phyloP scores from a whole-genome alignment of 2,888 invertebrate species.

The Drosophila flavopinicola region DNA sequence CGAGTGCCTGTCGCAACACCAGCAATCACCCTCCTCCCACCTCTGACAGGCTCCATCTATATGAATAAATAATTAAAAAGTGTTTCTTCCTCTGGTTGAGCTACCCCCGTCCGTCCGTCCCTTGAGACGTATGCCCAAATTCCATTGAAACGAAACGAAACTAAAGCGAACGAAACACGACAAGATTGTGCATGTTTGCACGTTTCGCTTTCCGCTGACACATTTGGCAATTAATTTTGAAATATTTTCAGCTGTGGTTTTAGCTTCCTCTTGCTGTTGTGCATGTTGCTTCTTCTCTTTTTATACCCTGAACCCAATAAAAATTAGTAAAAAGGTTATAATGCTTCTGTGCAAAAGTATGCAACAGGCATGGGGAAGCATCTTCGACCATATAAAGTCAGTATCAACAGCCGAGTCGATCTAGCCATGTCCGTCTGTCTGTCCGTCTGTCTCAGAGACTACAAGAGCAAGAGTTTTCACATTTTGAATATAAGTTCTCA shows the following conservation, averaged over 20 bases:
- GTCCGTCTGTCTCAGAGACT: too few relatives aligned
- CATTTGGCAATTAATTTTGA: conserved; percentile 55
- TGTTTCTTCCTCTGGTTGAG: conserved; percentile 45
- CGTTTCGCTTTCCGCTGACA: conserved; percentile 38
- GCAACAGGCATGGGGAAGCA: too few relatives aligned
- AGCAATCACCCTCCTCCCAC: not conserved
- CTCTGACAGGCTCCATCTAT: conserved; percentile 1
- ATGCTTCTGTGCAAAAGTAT: too few relatives aligned
- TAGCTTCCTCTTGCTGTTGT: conserved; percentile 7
- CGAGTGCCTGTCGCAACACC: conserved; percentile 15
- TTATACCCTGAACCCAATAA: too few relatives aligned
- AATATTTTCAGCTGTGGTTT: conserved; percentile 31
- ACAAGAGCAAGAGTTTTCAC: too few relatives aligned
- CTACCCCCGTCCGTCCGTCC: conserved; percentile 11
- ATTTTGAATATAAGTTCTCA: too few relatives aligned
- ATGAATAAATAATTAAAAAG: conserved; percentile 60
- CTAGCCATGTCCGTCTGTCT: too few relatives aligned
- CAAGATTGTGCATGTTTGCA: conserved; percentile 39
- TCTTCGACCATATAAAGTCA: too few relatives aligned
- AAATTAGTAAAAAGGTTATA: too few relatives aligned
- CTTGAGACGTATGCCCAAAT: conserved; percentile 20
- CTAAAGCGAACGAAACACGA: conserved; percentile 8
- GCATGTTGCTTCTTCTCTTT: not conserved
- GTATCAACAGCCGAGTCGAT: too few relatives aligned
- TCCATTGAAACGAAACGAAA: conserved; percentile 28